Evolutionary conservation across 2,888 invertebrate species (phyloP).

Genomic region (Julus scanicus): DNA sequence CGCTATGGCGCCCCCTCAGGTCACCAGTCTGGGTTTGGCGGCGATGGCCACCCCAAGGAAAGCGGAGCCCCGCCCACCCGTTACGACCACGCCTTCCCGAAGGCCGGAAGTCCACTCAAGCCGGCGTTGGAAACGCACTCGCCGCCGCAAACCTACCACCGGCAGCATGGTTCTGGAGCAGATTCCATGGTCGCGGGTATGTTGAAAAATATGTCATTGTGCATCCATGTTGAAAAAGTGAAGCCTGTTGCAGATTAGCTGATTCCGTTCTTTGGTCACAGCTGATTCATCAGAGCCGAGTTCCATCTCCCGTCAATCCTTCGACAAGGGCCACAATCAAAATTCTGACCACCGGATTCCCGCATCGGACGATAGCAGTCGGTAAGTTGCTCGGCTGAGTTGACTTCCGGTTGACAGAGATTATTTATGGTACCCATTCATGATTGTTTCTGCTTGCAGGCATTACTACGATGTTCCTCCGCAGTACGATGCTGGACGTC

Average conservation of each 20-base stretch:
- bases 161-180: not conserved
- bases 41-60: not conserved
- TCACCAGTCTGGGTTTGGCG: not conserved
- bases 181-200: not conserved
- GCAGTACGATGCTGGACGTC: slow-evolving; percentile 25
- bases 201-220: not conserved
- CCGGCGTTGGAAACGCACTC: not conserved
- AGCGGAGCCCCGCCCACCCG: not conserved
- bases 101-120: not conserved
- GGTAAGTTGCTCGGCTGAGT: not conserved
- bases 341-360: not conserved
- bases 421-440: not conserved
- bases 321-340: not conserved
- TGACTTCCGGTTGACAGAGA: not conserved
- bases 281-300: not conserved
- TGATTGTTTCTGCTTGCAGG: not conserved
- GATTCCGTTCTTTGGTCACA: not conserved
- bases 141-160: not conserved
- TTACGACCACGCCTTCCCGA: slow-evolving; percentile 23
- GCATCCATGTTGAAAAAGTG: too few species aligned
- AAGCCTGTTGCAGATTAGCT: not conserved
- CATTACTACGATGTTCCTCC: slow-evolving; percentile 13
- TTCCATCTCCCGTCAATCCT: not conserved
- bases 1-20: not conserved
- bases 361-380: not conserved